These are phyloP conservation scores for Megalops atlanticus DNA, from an alignment of 2,113 vertebrate species.

Conservation along the genomic window DNA sequence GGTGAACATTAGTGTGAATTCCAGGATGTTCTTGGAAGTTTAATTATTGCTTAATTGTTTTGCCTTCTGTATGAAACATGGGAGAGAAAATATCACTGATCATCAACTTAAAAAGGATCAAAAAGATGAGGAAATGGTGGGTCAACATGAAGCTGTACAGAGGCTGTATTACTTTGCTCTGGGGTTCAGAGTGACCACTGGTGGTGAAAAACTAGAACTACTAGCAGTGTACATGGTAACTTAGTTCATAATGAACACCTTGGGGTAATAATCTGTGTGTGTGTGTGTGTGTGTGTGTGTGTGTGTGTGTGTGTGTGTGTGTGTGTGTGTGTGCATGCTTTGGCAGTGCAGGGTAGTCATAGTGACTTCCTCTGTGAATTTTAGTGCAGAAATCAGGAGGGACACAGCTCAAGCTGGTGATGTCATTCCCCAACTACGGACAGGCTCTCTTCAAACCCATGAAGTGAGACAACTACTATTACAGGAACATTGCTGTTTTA, in stretches of 20 bases:
- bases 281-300: neutral
- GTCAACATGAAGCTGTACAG: neutral
- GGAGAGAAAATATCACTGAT: neutral
- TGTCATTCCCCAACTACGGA: conserved; percentile 50
- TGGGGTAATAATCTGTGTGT: neutral
- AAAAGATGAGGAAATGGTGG: neutral
- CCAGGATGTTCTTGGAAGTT: no score
- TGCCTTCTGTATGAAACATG: neutral
- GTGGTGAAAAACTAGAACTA: conserved; percentile 16
- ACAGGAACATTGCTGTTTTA: neutral
- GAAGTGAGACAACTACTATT: conserved; percentile 18
- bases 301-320: neutral
- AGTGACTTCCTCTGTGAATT: neutral
- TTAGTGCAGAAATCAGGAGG: conserved; percentile 40
- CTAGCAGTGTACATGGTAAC: neutral
- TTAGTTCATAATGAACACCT: neutral
- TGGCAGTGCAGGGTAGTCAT: neutral
- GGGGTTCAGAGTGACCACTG: conserved; percentile 11
- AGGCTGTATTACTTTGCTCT: neutral
- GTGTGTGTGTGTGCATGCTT: neutral
- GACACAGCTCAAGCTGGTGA: conserved; percentile 61
- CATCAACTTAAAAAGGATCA: neutral
- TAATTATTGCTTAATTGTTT: neutral
- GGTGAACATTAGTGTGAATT: no score
- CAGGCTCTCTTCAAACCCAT: conserved; percentile 39